Evolutionary conservation across 2,888 invertebrate species (phyloP), one percentile per base, ranked within the genome.

Genomic region (Phyto melanocephala): DNA sequence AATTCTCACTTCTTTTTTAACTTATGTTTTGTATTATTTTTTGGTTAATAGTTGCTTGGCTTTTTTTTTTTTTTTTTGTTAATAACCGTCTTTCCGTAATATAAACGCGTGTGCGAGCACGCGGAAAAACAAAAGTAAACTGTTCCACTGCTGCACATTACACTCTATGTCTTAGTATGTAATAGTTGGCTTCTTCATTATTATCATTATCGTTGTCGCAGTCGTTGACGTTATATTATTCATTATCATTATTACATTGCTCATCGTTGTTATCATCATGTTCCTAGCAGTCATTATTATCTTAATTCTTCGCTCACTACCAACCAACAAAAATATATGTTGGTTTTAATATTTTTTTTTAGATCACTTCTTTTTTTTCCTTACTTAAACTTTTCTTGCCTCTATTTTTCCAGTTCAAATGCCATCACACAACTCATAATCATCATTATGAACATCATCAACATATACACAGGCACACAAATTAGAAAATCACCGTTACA

Each of bases 51-150:
- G n/a, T 70, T 62, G 6, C 70, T 45, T 60, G 17, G 40, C 22
- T n/a, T 2, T 65, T 22, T 52, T 20, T 22, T 52, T 60, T 45
- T 40, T 45, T 65, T 47, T 13, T 65, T 71, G 35, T 68, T 78
- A 72, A 80, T 65, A 77, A 63, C 76, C 77, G 83, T 60, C 67
- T 62, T 89, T 82, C 82, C 82, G 82, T 82, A 74, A 71, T 79
- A 79, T 71, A 82, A 81, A 79, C 75, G 75, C 76, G 89, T 91
- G 91, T 91, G 91, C 90, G 91, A 91, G 88, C 91, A 91, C 91
- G 91, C 91, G 91, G 91, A 91, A 91, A 91, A 91, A 91, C 91
- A 91, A 91, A 91, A 89, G 90, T 88, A 91, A 91, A 91, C 91
- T 91, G 90, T 91, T 90, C 85, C 88, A 87, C 86, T 84, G 83